Percentiles rank a stretch among this genome's conserved stretches.
These are phyloP conservation scores for Perdita meconis DNA, from an alignment of 2,888 invertebrate species.

Conservation along the genomic window DNA sequence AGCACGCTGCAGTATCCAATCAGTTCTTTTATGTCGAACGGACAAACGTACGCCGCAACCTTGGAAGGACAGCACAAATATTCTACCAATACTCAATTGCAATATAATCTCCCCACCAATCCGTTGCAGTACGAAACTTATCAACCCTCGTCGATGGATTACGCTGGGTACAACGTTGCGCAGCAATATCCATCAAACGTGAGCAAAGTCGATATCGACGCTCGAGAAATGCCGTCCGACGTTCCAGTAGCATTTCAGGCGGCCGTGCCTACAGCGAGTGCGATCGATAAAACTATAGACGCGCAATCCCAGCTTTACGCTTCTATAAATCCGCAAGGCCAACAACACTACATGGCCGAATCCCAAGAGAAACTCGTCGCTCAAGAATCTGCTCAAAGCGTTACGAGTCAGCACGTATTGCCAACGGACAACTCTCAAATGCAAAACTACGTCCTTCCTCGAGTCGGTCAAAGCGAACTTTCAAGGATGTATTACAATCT, in stretches of 20 bases:
- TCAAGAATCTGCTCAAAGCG: conserved; percentile 30
- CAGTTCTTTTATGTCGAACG: conserved; percentile 54
- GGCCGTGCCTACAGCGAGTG: conserved; percentile 26
- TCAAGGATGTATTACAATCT: conserved; percentile 52
- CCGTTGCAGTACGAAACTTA: conserved; percentile 61
- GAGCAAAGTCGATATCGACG: conserved; percentile 5
- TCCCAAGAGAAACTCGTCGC: conserved; percentile 36
- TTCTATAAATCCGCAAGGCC: conserved; percentile 38
- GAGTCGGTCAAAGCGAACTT: conserved; percentile 42
- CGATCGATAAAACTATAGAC: conserved; percentile 7
- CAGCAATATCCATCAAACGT: conserved; percentile 49
- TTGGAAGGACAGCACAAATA: conserved; percentile 57
- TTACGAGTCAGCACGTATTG: conserved; percentile 38
- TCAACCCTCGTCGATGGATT: conserved; percentile 50
- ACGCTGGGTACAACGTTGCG: conserved; percentile 52
- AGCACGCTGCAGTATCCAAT: conserved; percentile 43
- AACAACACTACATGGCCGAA: conserved; percentile 60
- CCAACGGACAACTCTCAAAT: conserved; percentile 31
- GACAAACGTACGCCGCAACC: conserved; percentile 44
- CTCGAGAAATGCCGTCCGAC: conserved; percentile 24
- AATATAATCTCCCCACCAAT: conserved; percentile 47
- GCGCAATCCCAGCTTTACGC: conserved; percentile 43
- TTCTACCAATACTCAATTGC: conserved; percentile 32
- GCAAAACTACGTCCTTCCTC: conserved; percentile 56
- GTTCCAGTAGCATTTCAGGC: conserved; percentile 32